Evolutionary conservation across 2,113 vertebrate species (phyloP).

Genomic region (Romanogobio albipinnatus): DNA sequence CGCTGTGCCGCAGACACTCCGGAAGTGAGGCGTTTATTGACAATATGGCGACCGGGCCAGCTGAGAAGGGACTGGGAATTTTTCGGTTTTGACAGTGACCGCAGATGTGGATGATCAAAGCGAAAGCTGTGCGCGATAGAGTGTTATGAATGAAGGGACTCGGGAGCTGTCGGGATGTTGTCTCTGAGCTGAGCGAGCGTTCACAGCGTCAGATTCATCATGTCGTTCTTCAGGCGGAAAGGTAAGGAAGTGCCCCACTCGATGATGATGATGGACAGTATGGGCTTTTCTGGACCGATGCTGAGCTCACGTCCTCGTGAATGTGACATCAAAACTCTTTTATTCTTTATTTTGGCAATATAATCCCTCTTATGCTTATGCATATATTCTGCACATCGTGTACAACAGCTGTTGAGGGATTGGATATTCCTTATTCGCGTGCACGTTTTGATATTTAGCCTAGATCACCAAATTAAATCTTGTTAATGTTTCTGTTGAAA

Average conservation of each 20-base stretch:
- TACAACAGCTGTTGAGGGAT: background rate
- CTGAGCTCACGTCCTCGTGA: background rate
- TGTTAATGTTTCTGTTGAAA: background rate
- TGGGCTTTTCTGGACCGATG: slow-evolving; percentile 14
- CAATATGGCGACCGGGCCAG: slow-evolving; percentile 81
- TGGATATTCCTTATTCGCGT: background rate
- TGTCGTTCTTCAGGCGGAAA: slow-evolving; percentile 91
- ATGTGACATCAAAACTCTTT: background rate
- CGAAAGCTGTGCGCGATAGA: slow-evolving; percentile 34
- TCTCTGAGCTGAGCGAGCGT: slow-evolving; percentile 73
- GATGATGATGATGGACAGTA: background rate
- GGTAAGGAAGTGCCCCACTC: slow-evolving; percentile 73
- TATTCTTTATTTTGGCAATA: background rate
- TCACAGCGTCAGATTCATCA: slow-evolving; percentile 71
- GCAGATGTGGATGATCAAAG: background rate
- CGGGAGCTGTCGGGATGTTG: slow-evolving; percentile 70
- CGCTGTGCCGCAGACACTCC: slow-evolving; percentile 68
- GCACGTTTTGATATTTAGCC: background rate
- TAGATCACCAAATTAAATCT: background rate
- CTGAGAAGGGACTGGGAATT: slow-evolving; percentile 67
- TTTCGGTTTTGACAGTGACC: slow-evolving; percentile 65
- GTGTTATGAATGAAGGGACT: slow-evolving; percentile 79
- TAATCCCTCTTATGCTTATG: background rate
- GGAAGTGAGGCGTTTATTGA: slow-evolving; percentile 88
- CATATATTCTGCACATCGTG: background rate